Base-by-base conservation (phyloP, 23 tunicate genomes). In the Trididemnum clinides region DNA sequence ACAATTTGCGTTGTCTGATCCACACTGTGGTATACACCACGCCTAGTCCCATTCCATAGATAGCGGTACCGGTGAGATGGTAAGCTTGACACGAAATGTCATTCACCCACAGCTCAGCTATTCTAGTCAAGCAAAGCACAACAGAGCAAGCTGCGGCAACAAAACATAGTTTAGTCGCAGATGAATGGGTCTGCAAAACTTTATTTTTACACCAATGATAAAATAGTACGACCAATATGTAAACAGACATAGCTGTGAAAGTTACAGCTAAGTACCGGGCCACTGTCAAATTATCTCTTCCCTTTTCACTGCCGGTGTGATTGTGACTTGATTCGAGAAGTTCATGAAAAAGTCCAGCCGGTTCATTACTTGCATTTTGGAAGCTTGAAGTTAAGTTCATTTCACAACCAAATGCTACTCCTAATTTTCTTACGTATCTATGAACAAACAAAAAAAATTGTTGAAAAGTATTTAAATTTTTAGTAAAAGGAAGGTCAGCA, bases 1-100 rank as follows among this genome's bases (percentile, higher is more conserved):
- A 78, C 64, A 78, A 51, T 54, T 28, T 51, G 25, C 66, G 27
- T 29, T 78, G 83, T 26, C 83, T 33, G 2, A 36, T 19, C 83
- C 83, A 78, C 27, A 78, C 12, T 51, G 66, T 51, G 1, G 83
- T 78, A 38, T 78, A 78, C 28, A 54, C 66, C 7, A 78, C 12
- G 10, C 51, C 64, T 1, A 78, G 21, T 51, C 83, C 83, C 25
- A 78, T 34, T 19, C 83, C 64, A 51, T 78, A 51, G 3, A 51
- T 26, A 29, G 66, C 28, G 5, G 57, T 73, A 3, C 57, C 54
- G 10, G 25, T 19, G 10, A 37, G 5, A 73, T 73, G 80, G 28
- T 36, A 73, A 22, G 57, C 57, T 23, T 37, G 1, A 28, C 80
- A 73, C 6, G 75, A 10, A 26, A 73, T 73, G 31, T 2, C 57